Percentiles rank a stretch among this genome's conserved stretches.
These are phyloP conservation scores for Salarias fasciatus DNA, from an alignment of 2,797 vertebrate genomes.

Conservation along the genomic window DNA sequence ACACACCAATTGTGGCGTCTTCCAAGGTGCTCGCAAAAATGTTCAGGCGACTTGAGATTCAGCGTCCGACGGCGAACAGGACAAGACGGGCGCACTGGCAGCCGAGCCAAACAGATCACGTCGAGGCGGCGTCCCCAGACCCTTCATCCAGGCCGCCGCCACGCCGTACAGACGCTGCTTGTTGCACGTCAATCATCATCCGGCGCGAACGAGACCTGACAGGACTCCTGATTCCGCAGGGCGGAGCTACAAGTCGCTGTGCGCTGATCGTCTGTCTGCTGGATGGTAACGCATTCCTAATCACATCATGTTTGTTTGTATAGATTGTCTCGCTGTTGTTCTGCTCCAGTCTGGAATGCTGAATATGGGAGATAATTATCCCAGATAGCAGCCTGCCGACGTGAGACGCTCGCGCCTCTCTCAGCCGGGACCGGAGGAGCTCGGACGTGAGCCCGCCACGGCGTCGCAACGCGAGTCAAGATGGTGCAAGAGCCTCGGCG, in stretches of 20 bases:
- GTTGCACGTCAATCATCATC: slow-evolving; percentile 59
- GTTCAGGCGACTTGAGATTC: too few relatives aligned
- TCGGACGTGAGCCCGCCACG: too few relatives aligned
- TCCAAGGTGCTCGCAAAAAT: too few relatives aligned
- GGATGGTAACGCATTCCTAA: slow-evolving; percentile 54
- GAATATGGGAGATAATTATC: slow-evolving; percentile 59
- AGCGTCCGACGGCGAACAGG: too few relatives aligned
- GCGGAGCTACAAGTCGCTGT: slow-evolving; percentile 43
- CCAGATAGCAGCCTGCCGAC: slow-evolving; percentile 21
- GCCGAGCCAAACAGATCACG: too few relatives aligned
- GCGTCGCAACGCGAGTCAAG: too few relatives aligned
- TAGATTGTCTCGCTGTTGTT: slow-evolving; percentile 48
- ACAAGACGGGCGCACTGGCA: too few relatives aligned
- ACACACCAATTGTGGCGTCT: too few relatives aligned
- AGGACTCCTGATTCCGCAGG: slow-evolving; percentile 45
- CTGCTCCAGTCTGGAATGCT: slow-evolving; percentile 41
- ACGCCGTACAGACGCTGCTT: slow-evolving; percentile 24
- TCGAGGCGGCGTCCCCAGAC: too few relatives aligned
- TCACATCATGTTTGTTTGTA: slow-evolving; percentile 49
- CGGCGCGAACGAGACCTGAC: slow-evolving; percentile 38
- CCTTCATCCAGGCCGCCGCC: slow-evolving; percentile 22
- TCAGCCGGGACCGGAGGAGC: too few relatives aligned
- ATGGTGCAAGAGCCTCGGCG: too few relatives aligned
- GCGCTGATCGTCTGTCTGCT: slow-evolving; percentile 59
- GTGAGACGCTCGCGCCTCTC: slow-evolving; percentile 12